These are phyloP conservation scores for Papilio aristodemus DNA, from an alignment of 1,140 invertebrate genomes.

Conservation along the genomic window DNA sequence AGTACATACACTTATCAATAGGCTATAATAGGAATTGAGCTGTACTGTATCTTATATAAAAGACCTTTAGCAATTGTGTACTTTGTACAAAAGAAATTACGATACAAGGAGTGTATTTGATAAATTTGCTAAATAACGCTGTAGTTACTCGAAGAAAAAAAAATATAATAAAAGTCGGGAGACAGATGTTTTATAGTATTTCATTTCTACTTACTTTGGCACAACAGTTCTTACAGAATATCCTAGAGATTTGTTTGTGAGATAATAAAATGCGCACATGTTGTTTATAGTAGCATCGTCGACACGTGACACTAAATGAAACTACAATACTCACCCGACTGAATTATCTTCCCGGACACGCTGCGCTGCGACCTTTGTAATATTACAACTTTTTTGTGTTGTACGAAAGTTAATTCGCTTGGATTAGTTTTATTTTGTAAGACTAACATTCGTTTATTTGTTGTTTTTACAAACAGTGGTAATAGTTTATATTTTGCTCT, in stretches of 20 bases:
- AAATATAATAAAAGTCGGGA: not conserved
- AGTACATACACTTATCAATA: no score
- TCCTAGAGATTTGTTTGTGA: not conserved
- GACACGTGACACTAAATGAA: not conserved
- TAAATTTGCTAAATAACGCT: no score
- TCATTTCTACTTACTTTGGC: not conserved
- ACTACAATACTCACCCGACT: not conserved
- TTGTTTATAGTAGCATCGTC: not conserved
- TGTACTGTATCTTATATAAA: no score
- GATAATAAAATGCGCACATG: slow-evolving; percentile 5
- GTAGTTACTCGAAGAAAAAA: not conserved
- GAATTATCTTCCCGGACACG: not conserved
- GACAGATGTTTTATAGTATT: slow-evolving; percentile 1
- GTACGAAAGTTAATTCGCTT: not conserved
- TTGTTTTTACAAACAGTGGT: no score
- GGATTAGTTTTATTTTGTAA: not conserved
- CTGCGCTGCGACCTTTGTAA: not conserved
- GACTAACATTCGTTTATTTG: no score
- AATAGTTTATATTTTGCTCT: no score
- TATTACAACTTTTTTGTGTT: not conserved
- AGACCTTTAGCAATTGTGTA: no score
- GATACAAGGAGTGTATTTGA: no score
- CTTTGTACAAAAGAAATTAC: no score
- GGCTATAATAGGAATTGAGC: no score
- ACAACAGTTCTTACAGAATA: not conserved